A percentile compares a stretch with the other conserved stretches of the same genome.
These are phyloP conservation scores for Falco berigora DNA, from an alignment of 2,797 vertebrate genomes.

Conservation along the genomic window DNA sequence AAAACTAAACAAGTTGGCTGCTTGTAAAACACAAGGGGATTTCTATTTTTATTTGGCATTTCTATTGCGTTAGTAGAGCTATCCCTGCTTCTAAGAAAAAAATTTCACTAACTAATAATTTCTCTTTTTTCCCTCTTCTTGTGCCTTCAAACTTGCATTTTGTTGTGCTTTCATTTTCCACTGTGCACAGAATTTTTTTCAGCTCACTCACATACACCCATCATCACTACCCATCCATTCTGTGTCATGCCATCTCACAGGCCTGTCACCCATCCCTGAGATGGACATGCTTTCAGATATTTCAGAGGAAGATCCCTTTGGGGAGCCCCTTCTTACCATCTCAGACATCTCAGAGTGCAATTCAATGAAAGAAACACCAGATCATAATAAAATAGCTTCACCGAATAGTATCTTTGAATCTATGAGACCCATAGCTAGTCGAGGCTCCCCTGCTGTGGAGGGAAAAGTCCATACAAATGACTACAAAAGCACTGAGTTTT, in stretches of 20 bases:
- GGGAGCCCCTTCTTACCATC: conserved; percentile 57
- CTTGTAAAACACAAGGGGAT: background rate
- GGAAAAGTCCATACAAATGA: conserved; percentile 14
- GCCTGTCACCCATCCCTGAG: conserved; percentile 83
- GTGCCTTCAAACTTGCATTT: conserved; percentile 53
- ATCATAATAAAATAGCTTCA: background rate
- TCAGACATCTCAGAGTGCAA: conserved; percentile 45
- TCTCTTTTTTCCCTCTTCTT: conserved; percentile 56
- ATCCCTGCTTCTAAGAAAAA: conserved; percentile 22
- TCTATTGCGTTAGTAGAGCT: background rate
- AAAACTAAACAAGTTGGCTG: conserved; percentile 30
- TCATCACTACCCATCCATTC: conserved; percentile 75
- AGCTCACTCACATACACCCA: conserved; percentile 80
- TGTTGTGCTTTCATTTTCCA: conserved; percentile 46
- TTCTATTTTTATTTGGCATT: conserved; percentile 26
- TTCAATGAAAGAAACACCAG: conserved; percentile 24
- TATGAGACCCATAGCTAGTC: background rate
- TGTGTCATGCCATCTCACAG: conserved; percentile 76
- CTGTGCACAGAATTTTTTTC: conserved; percentile 30
- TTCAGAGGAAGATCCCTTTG: conserved; percentile 84
- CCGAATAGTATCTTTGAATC: background rate
- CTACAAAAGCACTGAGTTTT: conserved; percentile 29
- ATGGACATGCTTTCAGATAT: conserved; percentile 86
- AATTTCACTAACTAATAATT: conserved; percentile 73
- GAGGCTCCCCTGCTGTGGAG: background rate